phyloP scores from a whole-genome alignment of 2,113 vertebrate genomes.

The Amblyornis subalaris region DNA sequence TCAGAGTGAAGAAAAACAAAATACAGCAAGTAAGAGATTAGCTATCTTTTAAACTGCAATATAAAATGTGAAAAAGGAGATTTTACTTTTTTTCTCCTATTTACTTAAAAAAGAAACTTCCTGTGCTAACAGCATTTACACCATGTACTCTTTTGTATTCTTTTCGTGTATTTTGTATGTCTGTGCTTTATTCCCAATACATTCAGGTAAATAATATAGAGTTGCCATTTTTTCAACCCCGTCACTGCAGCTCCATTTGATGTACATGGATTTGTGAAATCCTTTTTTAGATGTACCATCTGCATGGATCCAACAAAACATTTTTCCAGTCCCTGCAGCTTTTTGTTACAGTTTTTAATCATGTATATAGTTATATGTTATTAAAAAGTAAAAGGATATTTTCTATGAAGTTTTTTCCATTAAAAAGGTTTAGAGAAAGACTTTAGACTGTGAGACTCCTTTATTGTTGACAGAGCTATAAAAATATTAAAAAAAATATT shows the following conservation, averaged over 20 bases:
- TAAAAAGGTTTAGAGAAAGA: conserved; percentile 71
- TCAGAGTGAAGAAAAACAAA: conserved; percentile 40
- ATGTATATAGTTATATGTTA: conserved; percentile 82
- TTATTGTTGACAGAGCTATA: conserved; percentile 50
- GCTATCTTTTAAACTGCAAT: conserved; percentile 64
- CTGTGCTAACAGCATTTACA: conserved; percentile 76
- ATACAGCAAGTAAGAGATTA: conserved; percentile 53
- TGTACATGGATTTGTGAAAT: conserved; percentile 39
- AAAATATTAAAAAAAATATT: conserved; percentile 26
- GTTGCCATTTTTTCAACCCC: background rate
- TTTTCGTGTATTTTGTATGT: conserved; percentile 58
- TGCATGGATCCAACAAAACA: conserved; percentile 34
- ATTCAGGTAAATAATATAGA: conserved; percentile 29
- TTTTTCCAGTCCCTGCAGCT: conserved; percentile 67
- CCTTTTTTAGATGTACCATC: conserved; percentile 27
- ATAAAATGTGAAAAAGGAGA: conserved; percentile 68
- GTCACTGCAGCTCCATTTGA: conserved; percentile 4
- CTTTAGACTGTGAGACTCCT: conserved; percentile 52
- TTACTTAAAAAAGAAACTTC: conserved; percentile 67
- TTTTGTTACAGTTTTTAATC: conserved; percentile 74
- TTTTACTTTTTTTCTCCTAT: conserved; percentile 63
- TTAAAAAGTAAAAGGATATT: conserved; percentile 77
- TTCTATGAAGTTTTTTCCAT: conserved; percentile 76
- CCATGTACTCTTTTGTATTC: conserved; percentile 66
- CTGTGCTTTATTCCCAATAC: conserved; percentile 28